A percentile compares a stretch with the other conserved stretches of the same genome.
Conservation (phyloP, 2,797 vertebrate genomes). For the Scomberomorus guttatus region DNA sequence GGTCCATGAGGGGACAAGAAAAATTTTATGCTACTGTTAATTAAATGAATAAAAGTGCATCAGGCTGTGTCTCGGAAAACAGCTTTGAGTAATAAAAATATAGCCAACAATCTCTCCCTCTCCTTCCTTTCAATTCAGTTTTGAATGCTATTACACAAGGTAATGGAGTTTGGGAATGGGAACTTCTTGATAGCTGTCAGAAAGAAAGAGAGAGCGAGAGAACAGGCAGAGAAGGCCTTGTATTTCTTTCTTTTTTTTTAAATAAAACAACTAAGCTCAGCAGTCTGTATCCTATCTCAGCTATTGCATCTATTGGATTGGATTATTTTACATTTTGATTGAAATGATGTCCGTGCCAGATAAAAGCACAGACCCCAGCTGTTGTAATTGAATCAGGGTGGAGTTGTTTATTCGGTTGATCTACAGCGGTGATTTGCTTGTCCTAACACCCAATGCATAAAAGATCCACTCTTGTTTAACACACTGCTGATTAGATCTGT, state of each 20-base stretch:
- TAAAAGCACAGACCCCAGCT: conserved; percentile 92
- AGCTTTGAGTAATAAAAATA: conserved; percentile 86
- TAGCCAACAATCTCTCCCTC: conserved; percentile 90
- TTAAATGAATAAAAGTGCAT: conserved; percentile 92
- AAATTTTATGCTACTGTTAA: conserved; percentile 91
- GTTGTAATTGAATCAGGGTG: conserved; percentile 97
- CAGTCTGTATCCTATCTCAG: conserved; percentile 96
- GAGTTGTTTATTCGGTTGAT: conserved; percentile 97
- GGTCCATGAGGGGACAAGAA: conserved; percentile 74
- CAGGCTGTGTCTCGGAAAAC: conserved; percentile 85
- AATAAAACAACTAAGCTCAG: conserved; percentile 95
- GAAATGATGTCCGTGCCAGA: conserved; percentile 98
- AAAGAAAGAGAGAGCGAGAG: conserved; percentile 72
- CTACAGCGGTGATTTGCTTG: conserved; percentile 93
- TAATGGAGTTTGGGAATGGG: conserved; percentile 94
- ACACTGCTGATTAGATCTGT: conserved; percentile 94
- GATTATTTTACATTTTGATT: conserved; percentile 99
- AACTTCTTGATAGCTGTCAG: conserved; percentile 92
- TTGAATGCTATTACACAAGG: conserved; percentile 93
- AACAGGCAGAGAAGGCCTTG: conserved; percentile 82
- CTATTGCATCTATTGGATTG: conserved; percentile 95
- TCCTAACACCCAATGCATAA: conserved; percentile 95
- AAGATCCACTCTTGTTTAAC: conserved; percentile 97
- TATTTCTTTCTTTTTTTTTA: conserved; percentile 84
- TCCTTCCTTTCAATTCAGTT: conserved; percentile 80